Base-by-base conservation (phyloP, 2,797 vertebrate species). In the Otolemur crassicaudatus region DNA sequence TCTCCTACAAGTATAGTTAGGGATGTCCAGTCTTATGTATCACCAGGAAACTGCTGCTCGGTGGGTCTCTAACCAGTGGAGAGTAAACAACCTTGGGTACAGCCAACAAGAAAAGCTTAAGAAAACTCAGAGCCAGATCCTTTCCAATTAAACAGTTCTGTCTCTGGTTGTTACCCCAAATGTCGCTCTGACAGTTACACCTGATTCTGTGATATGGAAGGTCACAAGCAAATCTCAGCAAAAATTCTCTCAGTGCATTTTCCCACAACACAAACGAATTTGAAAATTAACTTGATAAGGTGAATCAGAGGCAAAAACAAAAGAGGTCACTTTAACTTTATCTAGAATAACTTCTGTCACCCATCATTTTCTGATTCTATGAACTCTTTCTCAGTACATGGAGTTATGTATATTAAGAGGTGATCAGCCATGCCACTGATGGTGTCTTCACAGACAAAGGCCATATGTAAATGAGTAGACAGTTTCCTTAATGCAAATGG, bases 231-330 rank as follows among this genome's bases (percentile, higher is more conserved):
- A 37, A 7, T 73, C 72, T 96, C 76, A 69, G 93, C 46, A 94
- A 80, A 85, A 94, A 31, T 76, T 31, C 23, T 88, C 73, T 75
- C 27, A 25, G 12, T 31, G 4, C 2, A 14, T 86, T 95, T 86
- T 91, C 31, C 34, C 22, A 80, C 37, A 83, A 60, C 49, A 81
- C 19, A 56, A 72, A 79, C 76, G 79, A 94, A 84, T 37, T 29
- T 91, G 76, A 90, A 80, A 95, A 73, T 91, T 49, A 89, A 79
- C 67, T 89, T 69, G 10, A 60, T 22, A 60, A 14, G 69, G 4
- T 4, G 37, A 90, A 14, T 75, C 37, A 31, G 46, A 87, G 3
- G 5, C n/a, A 34, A 85, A 72, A 72, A 70, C 23, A n/a, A 90
- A 58, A 75, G 27, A 83, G 29, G 2, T 6, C 88, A 13, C 80